phyloP scores from a whole-genome alignment of 30 jellyfish, hydroid and myxozoan genomes.

The Turritopsis rubra region DNA sequence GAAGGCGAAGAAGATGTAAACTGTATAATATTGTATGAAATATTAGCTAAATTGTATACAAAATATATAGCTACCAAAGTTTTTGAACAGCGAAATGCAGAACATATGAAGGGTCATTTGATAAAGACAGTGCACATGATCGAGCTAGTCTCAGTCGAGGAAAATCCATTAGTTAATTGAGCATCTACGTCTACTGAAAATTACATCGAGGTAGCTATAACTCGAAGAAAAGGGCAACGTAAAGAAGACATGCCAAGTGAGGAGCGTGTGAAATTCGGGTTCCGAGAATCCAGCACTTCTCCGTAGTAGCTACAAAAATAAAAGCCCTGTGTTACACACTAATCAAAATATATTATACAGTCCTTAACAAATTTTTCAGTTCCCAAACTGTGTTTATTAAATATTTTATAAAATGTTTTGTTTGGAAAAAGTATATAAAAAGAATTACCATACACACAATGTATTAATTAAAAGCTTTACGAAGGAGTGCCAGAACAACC shows the following conservation, averaged over 20 bases:
- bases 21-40: too few species aligned
- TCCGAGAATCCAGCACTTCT: neutral
- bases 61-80: conserved; percentile 15
- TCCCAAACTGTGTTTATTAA: too few species aligned
- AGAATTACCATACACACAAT: too few species aligned
- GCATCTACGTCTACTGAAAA: too few species aligned
- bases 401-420: too few species aligned
- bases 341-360: too few species aligned
- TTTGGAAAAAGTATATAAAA: too few species aligned
- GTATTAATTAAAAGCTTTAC: too few species aligned
- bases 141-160: conserved; percentile 49
- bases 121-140: conserved; percentile 65
- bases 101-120: conserved; percentile 50
- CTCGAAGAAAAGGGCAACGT: neutral
- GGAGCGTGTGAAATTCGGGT: neutral
- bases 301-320: neutral
- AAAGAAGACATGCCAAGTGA: neutral
- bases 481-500: too few species aligned
- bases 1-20: too few species aligned
- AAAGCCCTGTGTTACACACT: too few species aligned
- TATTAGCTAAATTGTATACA: neutral
- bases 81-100: conserved; percentile 65
- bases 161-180: conserved; percentile 23
- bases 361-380: too few species aligned
- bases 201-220: neutral